Percentiles rank a stretch among this genome's conserved stretches.
These are phyloP conservation scores for Galeopsomyia nigrocyanea DNA, from an alignment of 2,888 invertebrate genomes.

Conservation along the genomic window DNA sequence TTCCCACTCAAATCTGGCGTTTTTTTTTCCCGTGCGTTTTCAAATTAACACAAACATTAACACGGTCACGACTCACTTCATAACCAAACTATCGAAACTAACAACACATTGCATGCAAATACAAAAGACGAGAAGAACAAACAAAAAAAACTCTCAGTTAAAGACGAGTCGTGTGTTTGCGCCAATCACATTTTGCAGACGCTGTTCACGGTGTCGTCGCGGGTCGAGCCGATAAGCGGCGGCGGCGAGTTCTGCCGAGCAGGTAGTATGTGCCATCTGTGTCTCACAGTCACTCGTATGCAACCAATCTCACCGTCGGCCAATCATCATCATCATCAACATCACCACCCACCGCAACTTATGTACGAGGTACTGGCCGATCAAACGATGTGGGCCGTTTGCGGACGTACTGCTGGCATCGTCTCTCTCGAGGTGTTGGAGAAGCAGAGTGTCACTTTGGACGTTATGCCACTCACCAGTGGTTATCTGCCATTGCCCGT, in stretches of 20 bases:
- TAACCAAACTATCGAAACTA: too few species aligned
- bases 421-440: constrained; percentile 76
- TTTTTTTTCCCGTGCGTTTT: background rate
- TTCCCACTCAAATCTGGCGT: background rate
- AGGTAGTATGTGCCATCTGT: constrained; percentile 88
- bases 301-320: constrained; percentile 57
- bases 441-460: constrained; percentile 83
- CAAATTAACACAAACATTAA: too few species aligned
- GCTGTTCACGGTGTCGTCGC: constrained; percentile 83
- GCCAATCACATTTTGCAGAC: constrained; percentile 72
- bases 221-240: constrained; percentile 83
- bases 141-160: too few species aligned
- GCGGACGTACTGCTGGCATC: constrained; percentile 89
- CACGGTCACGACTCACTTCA: too few species aligned
- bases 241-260: constrained; percentile 86
- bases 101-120: too few species aligned
- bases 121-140: too few species aligned
- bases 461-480: constrained; percentile 93
- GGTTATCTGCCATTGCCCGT: constrained; percentile 91
- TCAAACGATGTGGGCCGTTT: constrained; percentile 93
- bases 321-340: constrained; percentile 32
- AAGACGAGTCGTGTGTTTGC: background rate
- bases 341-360: constrained; percentile 69
- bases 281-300: constrained; percentile 77
- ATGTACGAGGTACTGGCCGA: constrained; percentile 96